Evolutionary conservation across 2,113 vertebrate genomes (phyloP).

Genomic region (Monopterus albus): DNA sequence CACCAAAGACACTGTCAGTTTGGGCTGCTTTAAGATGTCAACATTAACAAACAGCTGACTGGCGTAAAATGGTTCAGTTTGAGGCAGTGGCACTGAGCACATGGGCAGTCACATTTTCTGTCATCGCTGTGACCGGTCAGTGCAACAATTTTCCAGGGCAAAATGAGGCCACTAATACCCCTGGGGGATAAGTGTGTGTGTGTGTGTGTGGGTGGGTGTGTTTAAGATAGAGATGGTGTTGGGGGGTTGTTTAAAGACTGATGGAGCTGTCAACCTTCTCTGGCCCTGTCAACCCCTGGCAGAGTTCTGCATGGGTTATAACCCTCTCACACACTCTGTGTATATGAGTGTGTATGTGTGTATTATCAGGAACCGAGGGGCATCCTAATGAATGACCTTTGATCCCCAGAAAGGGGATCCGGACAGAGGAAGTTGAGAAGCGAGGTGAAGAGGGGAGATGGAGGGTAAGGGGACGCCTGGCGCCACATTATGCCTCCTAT

Average conservation of each 20-base stretch:
- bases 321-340: slow-evolving; percentile 20
- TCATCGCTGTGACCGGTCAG: slow-evolving; percentile 62
- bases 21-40: not conserved
- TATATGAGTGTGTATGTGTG: slow-evolving; percentile 26
- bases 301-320: slow-evolving; percentile 35
- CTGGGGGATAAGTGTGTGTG: slow-evolving; percentile 38
- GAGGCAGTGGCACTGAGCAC: not conserved
- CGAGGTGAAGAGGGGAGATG: slow-evolving; percentile 71
- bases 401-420: slow-evolving; percentile 69
- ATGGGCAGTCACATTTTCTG: slow-evolving; percentile 38
- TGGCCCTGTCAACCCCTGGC: slow-evolving; percentile 46
- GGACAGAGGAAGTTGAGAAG: slow-evolving; percentile 75
- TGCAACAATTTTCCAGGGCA: slow-evolving; percentile 59
- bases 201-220: slow-evolving; percentile 29
- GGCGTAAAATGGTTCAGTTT: not conserved
- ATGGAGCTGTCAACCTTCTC: slow-evolving; percentile 69
- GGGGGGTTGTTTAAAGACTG: slow-evolving; percentile 59
- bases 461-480: slow-evolving; percentile 61
- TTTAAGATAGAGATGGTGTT: slow-evolving; percentile 9
- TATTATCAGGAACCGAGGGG: slow-evolving; percentile 63
- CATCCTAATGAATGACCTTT: slow-evolving; percentile 72
- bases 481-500: slow-evolving; percentile 76
- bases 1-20: not conserved
- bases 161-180: slow-evolving; percentile 62
- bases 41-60: not conserved